Base-by-base conservation (phyloP, 2,888 invertebrate species). In the Melikaiella ostensackeni region DNA sequence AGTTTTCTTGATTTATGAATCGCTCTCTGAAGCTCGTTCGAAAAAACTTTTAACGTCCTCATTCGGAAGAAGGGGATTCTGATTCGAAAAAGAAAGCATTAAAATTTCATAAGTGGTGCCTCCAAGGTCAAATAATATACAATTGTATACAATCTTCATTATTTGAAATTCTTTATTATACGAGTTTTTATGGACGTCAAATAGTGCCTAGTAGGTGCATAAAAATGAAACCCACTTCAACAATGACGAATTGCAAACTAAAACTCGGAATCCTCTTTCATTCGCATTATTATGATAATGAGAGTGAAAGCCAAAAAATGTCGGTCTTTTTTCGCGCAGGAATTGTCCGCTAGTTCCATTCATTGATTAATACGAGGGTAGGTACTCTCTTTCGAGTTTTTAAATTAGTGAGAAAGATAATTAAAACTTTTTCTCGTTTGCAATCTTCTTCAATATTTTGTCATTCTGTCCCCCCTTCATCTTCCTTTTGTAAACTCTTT, bases 261-360 rank as follows among this genome's bases (percentile, higher is more conserved):
- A 75, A 86, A 86, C 86, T 77, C 84, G 85, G 88, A 89, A 89
- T 89, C 88, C 86, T 86, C 87, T 89, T 89, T 89, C 87, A 89
- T 88, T 89, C 89, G 89, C 89, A 89, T 90, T 90, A 90, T 90
- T 89, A 89, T 88, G 88, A 88, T 90, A 90, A 90, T 90, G 90
- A 90, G 89, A 89, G 89, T 90, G 90, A 88, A 88, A 87, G 89
- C 86, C 88, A 85, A 89, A 88, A 88, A 88, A 87, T 87, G 86
- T 86, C 86, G 85, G 86, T 84, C 89, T 89, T 89, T 89, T 89
- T 89, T 89, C 87, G 88, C 87, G 85, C 86, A 87, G 86, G 87
- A 86, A 86, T 89, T 89, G 88, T 89, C 88, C 88, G 89, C 86
- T 88, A 84, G 85, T 88, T 87, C 89, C 88, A 88, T 89, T 89